Base-by-base conservation (phyloP, 2,888 invertebrate genomes). In the Agrotis ipsilon region DNA sequence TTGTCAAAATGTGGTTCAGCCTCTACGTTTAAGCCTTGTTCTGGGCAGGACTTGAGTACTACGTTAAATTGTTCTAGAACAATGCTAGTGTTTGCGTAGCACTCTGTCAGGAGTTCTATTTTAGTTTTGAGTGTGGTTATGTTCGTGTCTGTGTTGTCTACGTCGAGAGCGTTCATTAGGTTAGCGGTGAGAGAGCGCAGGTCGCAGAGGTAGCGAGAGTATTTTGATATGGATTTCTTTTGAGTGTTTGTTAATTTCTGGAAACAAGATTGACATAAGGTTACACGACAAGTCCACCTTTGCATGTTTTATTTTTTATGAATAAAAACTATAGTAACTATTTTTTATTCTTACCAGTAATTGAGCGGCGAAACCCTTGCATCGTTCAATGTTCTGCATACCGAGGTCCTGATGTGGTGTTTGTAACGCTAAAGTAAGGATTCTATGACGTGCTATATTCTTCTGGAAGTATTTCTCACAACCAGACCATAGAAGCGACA, bases 291-390 rank as follows among this genome's bases (percentile, higher is more conserved):
- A 39, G 39, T 39, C 39, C 11, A 2, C 39, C 11, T 9, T 39
- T 39, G 11, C 39, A 39, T 39, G 39, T 11, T 39, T 39, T 39
- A n/a, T 39, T 39, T 39, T 9, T 5, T 11, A 39, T 11, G 2
- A 11, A 39, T 39, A 39, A 39, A 32, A 39, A 39, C 11, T 11
- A 39, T 39, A 9, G n/a, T n/a, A n/a, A n/a, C n/a, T n/a, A 6
- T n/a, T 32, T 55, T 19, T 13, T 6, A 7, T 55, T 55, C 55
- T 32, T 32, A 55, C 97, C 96, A 98, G 96, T 54, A 99, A 93
- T 86, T 99, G 98, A 21, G 97, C 97, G 0, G 98, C 97, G 90
- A 98, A 99, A 59, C 99, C 99, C 91, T 97, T 97, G 86, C 98
- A 98, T 63, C 99, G 96, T 85, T 99, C 98, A 62, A 98, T 97